phyloP scores from a whole-genome alignment of 2,797 vertebrate species.

The Ptychobarbus kaznakovi region DNA sequence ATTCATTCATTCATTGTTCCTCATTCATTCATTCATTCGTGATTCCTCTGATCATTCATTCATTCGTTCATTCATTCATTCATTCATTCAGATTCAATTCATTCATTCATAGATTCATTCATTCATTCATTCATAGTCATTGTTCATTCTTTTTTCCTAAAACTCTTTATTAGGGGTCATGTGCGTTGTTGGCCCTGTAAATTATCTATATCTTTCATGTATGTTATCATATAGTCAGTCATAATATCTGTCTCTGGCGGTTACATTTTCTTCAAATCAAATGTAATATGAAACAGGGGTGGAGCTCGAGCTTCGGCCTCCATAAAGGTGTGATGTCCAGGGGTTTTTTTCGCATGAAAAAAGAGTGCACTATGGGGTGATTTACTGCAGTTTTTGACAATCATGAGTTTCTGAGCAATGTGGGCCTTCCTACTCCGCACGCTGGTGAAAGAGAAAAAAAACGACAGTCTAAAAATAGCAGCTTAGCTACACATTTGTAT shows the following conservation, averaged over 20 bases:
- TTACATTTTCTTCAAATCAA: background rate
- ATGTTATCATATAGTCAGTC: background rate
- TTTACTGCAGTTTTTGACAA: background rate
- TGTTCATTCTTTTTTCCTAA: background rate
- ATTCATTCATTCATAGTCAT: background rate
- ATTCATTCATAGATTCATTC: background rate
- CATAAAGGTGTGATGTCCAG: background rate
- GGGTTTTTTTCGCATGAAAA: background rate
- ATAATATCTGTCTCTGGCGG: background rate
- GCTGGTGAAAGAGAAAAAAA: background rate
- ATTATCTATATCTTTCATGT: background rate
- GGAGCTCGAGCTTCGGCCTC: background rate
- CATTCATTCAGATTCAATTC: too few species aligned
- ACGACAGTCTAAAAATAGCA: background rate
- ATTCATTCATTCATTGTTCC: too few species aligned
- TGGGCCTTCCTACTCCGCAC: background rate
- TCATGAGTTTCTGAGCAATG: background rate
- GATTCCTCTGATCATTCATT: too few species aligned
- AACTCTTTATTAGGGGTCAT: background rate
- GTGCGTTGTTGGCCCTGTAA: background rate
- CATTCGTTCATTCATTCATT: background rate
- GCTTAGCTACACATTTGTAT: conserved; percentile 42
- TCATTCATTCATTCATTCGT: too few species aligned
- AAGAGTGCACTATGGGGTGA: background rate
- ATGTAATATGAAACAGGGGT: background rate